phyloP scores from a whole-genome alignment of 2,888 invertebrate species.

The Xanthia icteritia region DNA sequence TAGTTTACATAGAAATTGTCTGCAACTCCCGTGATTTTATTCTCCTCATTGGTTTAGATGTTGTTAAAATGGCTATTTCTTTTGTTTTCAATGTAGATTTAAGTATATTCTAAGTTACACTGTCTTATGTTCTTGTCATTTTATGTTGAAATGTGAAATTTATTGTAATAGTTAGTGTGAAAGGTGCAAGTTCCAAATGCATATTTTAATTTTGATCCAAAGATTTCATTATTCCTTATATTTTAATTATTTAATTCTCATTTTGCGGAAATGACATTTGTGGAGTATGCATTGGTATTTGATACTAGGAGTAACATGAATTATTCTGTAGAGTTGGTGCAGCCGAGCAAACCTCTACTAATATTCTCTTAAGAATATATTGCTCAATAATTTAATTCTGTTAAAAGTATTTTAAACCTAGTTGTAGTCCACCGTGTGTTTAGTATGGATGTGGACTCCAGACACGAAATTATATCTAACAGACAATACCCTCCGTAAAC shows the following conservation, averaged over 20 bases:
- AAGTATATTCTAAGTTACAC: conserved; percentile 85
- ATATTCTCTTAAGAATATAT: conserved; percentile 89
- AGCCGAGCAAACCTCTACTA: conserved; percentile 90
- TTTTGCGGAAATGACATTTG: conserved; percentile 87
- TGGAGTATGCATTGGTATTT: conserved; percentile 89
- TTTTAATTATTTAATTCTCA: conserved; percentile 82
- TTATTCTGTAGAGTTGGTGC: conserved; percentile 89
- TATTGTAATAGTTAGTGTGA: conserved; percentile 84
- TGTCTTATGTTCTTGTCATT: conserved; percentile 85
- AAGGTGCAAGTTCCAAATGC: conserved; percentile 88
- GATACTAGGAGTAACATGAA: conserved; percentile 86
- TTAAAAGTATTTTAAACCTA: conserved; percentile 89
- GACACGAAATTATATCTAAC: conserved; percentile 88
- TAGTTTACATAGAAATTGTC: conserved; percentile 79
- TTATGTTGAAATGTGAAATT: conserved; percentile 85
- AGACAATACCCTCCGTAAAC: conserved; percentile 90
- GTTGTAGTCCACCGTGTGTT: conserved; percentile 86
- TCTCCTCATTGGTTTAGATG: conserved; percentile 76
- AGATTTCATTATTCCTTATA: conserved; percentile 87
- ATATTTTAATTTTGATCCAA: conserved; percentile 89
- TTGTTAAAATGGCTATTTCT: conserved; percentile 85
- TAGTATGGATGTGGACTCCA: conserved; percentile 84
- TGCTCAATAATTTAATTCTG: conserved; percentile 90
- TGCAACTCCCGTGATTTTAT: conserved; percentile 81
- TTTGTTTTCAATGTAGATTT: conserved; percentile 88